These are phyloP conservation scores for Luperina testacea DNA, from an alignment of 2,888 invertebrate genomes.

Conservation along the genomic window DNA sequence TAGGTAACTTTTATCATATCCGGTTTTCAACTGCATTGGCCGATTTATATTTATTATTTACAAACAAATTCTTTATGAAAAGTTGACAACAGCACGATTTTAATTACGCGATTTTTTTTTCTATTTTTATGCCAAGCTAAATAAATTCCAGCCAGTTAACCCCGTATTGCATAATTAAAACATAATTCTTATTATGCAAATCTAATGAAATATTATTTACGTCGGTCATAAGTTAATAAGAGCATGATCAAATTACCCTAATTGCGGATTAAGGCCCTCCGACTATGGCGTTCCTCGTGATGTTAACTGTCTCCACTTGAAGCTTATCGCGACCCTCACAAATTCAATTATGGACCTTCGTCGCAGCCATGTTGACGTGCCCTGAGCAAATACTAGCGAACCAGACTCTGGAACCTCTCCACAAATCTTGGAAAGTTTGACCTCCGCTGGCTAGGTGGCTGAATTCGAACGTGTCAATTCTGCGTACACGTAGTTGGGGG, in stretches of 20 bases:
- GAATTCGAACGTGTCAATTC: slow-evolving; percentile 1
- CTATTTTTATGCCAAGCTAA: background rate
- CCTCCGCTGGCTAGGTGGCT: slow-evolving; percentile 30
- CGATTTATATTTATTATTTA: background rate
- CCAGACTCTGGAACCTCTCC: slow-evolving; percentile 45
- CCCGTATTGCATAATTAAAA: slow-evolving; percentile 21
- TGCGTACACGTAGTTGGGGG: background rate
- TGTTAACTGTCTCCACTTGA: slow-evolving; percentile 77
- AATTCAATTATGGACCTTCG: slow-evolving; percentile 83
- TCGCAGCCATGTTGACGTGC: slow-evolving; percentile 68
- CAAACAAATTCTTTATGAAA: background rate
- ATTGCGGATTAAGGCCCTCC: slow-evolving; percentile 76
- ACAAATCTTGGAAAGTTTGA: slow-evolving; percentile 66
- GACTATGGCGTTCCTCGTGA: slow-evolving; percentile 73
- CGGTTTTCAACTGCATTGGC: no score
- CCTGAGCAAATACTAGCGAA: slow-evolving; percentile 66
- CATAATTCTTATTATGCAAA: slow-evolving; percentile 45
- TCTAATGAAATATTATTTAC: slow-evolving; percentile 57
- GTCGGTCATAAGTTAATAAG: slow-evolving; percentile 68
- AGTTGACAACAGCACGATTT: background rate
- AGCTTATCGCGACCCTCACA: slow-evolving; percentile 79
- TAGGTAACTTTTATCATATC: background rate
- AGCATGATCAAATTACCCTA: slow-evolving; percentile 77
- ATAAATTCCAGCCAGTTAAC: background rate
- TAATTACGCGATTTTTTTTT: no score